A percentile compares a stretch with the other conserved stretches of the same genome.
Conservation (phyloP, 2,113 vertebrate species). For the Marmota flaviventris region DNA sequence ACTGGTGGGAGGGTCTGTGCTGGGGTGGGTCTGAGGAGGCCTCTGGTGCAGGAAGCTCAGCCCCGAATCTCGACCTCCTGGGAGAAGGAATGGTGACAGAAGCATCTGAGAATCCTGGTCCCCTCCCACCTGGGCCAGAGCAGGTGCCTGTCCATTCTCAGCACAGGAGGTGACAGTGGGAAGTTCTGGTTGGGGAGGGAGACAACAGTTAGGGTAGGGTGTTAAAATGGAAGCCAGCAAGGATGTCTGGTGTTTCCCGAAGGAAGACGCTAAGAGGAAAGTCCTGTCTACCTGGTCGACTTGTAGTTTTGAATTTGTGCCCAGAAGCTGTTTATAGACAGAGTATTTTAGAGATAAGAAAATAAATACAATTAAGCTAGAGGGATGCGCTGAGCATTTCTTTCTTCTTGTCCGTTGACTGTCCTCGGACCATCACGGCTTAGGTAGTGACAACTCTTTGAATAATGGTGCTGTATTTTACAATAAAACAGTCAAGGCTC, state of each 20-base stretch:
- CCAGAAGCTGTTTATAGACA: conserved; percentile 76
- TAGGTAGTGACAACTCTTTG: conserved; percentile 81
- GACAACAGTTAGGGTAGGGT: background rate
- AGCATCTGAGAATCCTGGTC: background rate
- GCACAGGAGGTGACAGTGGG: background rate
- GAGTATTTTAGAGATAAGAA: conserved; percentile 78
- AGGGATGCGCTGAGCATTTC: conserved; percentile 58
- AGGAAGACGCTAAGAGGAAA: background rate
- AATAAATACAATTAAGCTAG: conserved; percentile 82
- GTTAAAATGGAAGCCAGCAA: background rate
- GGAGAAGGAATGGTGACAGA: background rate
- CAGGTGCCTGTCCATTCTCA: background rate
- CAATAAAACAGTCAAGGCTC: conserved; percentile 77
- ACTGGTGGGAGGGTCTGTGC: rapidly evolving
- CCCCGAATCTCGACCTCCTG: background rate
- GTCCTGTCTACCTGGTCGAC: background rate
- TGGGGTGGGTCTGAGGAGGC: background rate
- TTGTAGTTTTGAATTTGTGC: conserved; percentile 74
- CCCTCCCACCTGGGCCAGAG: background rate
- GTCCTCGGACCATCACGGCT: conserved; percentile 69
- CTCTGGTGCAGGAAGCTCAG: background rate
- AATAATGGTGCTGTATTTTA: conserved; percentile 71
- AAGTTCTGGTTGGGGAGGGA: rapidly evolving
- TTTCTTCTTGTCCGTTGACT: conserved; percentile 46
- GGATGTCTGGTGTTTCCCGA: conserved; percentile 20